A percentile compares a stretch with the other conserved stretches of the same genome.
These are phyloP conservation scores for Hydropsyche betteni DNA, from an alignment of 2,888 invertebrate genomes.

Conservation along the genomic window DNA sequence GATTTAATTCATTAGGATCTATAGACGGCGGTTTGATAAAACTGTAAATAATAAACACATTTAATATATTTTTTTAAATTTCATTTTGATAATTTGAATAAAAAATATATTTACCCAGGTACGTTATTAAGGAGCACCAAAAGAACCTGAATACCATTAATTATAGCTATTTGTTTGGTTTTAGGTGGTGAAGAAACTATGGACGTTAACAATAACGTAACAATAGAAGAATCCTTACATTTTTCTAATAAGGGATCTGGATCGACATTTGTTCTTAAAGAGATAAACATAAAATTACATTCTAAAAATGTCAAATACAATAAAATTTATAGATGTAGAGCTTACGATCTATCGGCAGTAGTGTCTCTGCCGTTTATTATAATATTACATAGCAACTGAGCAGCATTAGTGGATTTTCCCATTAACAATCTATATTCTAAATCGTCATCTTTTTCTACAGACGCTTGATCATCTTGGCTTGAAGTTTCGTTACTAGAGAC, in stretches of 20 bases:
- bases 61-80: background rate
- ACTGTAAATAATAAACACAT: background rate
- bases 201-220: slow-evolving; percentile 75
- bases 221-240: slow-evolving; percentile 61
- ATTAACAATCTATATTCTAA: slow-evolving; percentile 37
- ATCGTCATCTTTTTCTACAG: slow-evolving; percentile 12
- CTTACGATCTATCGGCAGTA: slow-evolving; percentile 55
- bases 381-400: slow-evolving; percentile 89
- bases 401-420: slow-evolving; percentile 81
- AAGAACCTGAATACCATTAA: slow-evolving; percentile 82
- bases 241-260: slow-evolving; percentile 21
- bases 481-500: background rate
- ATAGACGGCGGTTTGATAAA: slow-evolving; percentile 1
- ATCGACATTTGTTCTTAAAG: slow-evolving; percentile 6
- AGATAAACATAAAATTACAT: background rate
- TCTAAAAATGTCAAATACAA: background rate
- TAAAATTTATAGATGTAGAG: background rate
- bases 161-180: slow-evolving; percentile 75
- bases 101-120: slow-evolving; percentile 46
- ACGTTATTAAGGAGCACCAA: slow-evolving; percentile 69
- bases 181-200: slow-evolving; percentile 70
- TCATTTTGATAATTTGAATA: background rate
- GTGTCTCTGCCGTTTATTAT: slow-evolving; percentile 61
- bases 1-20: slow-evolving; percentile 42
- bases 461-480: background rate